Base-by-base conservation (phyloP, 2,797 vertebrate species). In the Scomberomorus guttatus region DNA sequence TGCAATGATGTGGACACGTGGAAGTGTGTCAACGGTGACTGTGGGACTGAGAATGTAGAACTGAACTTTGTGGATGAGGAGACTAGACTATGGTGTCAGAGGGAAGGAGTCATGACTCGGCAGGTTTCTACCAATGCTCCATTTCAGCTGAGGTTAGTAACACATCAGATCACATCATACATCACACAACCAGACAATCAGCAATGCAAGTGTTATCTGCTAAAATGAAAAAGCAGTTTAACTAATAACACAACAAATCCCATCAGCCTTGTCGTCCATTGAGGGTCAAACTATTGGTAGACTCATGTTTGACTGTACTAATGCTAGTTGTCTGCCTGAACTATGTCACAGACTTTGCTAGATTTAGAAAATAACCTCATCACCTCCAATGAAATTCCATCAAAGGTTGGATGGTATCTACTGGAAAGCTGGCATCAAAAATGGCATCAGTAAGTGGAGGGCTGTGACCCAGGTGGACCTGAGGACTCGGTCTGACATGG, bases 31-130 rank as follows among this genome's bases (percentile, higher is more conserved):
- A 56, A 51, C 27, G 68, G 71, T 5, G 1, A 65, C 29, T 90
- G 88, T 48, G 80, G 68, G 27, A 65, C 0, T 3, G 24, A 13
- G 2, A 52, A 5, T 32, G 9, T 37, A 39, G 29, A 27, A 0
- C 18, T 57, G 44, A 1, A 4, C 0, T n/a, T 18, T 0, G 74
- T 86, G 25, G 32, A 61, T 9, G 12, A 56, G 50, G 13, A 46
- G 13, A 22, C 3, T 15, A 17, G 27, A 3, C 39, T 61, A 9
- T 90, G 89, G 89, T 90, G 87, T 50, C 87, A 80, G 58, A 48
- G 2, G 12, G 89, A 87, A 22, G 70, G 61, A 24, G 44, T 83
- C 48, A 66, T 83, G 80, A 66, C 6, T 34, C 75, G 52, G 46
- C 44, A 29, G 2, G 44, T 81, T 37, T 5, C 18, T 24, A 56